Evolutionary conservation across 1,140 invertebrate species (phyloP).

Genomic region (Cecropterus lyciades): DNA sequence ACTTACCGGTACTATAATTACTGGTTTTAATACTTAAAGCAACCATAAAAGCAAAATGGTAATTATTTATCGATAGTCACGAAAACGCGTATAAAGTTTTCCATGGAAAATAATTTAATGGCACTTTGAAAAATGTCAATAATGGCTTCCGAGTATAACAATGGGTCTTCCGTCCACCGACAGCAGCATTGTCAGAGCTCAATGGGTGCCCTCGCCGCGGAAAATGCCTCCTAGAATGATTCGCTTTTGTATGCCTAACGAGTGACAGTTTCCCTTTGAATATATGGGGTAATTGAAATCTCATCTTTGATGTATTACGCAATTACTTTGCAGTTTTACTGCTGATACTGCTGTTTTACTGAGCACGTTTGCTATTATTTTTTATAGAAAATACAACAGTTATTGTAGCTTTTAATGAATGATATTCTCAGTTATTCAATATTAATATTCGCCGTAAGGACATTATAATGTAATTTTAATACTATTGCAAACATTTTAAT

Average conservation of each 20-base stretch:
- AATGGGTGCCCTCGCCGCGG: constrained; percentile 53
- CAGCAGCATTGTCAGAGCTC: constrained; percentile 52
- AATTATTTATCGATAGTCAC: constrained; percentile 29
- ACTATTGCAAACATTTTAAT: no score
- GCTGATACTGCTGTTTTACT: background rate
- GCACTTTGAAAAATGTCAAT: constrained; percentile 59
- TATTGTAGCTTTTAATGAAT: no score
- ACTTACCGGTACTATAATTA: no score
- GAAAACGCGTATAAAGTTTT: constrained; percentile 10
- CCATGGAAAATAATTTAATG: constrained; percentile 45
- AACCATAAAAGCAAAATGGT: background rate
- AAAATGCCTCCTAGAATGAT: constrained; percentile 56
- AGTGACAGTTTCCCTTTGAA: constrained; percentile 50
- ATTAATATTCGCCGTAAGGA: no score
- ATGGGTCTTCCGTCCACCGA: constrained; percentile 53
- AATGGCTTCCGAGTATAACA: constrained; percentile 57
- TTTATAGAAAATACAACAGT: no score
- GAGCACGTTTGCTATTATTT: no score
- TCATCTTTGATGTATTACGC: constrained; percentile 35
- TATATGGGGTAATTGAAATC: constrained; percentile 46
- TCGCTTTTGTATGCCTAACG: constrained; percentile 55
- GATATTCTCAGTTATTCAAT: no score
- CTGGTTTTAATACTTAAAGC: background rate
- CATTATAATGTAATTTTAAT: no score
- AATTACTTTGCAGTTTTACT: constrained; percentile 5